Base-by-base conservation (phyloP, 2,113 vertebrate species). In the Aldabrachelys gigantea region DNA sequence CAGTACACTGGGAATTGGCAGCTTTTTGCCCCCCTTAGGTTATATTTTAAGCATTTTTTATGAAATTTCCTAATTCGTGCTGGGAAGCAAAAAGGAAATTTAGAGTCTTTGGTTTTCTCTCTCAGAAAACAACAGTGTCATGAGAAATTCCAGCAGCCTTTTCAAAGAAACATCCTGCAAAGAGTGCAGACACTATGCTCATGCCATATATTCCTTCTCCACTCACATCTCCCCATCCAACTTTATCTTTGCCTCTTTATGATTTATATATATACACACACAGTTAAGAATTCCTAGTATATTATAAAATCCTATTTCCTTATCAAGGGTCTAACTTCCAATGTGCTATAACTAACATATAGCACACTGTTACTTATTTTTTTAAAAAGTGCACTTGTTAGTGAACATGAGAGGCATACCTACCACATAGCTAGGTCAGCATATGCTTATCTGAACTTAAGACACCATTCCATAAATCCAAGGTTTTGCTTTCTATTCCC, bases 31-130 rank as follows among this genome's bases (percentile, higher is more conserved):
- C 80, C 50, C 87, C 85, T 76, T 92, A 92, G 91, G 75, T 91
- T 90, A 92, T 88, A n/a, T 84, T 80, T 89, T 8, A 72, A 72
- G 17, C 88, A 17, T 90, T 89, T 88, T 69, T 76, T 89, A 2
- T 78, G 91, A 53, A 11, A 13, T 50, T 85, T 38, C 82, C 62
- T 84, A 88, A 93, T 87, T 85, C 88, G 79, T 80, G 84, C 82
- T 92, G 80, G 29, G 59, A 85, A 94, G 88, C 57, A 82, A 93
- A 59, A 80, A 76, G 59, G 88, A 93, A 91, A 19, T 29, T 52
- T 72, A 87, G 85, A 54, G 79, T 69, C 65, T 72, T 38, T 72
- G 65, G 21, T 72, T n/a, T 72, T 72, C 35, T n/a, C 75, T 75
- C 50, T 82, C 41, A 86, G 83, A 95, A 96, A 82, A 76, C 49